phyloP scores from a whole-genome alignment of 1,140 invertebrate species.

The Laodelphax striatellus region DNA sequence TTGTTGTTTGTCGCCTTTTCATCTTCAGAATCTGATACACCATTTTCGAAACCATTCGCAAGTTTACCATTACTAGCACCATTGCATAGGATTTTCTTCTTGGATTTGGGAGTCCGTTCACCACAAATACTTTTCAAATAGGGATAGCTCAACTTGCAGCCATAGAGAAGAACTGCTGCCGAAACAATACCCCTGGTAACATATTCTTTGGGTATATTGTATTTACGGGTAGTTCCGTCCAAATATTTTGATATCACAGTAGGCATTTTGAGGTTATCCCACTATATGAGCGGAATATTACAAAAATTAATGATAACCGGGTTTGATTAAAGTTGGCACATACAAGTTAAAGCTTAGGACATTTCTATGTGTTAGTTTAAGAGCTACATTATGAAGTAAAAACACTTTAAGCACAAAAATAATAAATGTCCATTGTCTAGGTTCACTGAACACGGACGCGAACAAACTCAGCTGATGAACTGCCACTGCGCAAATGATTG shows the following conservation, averaged over 20 bases:
- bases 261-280: constrained; percentile 35
- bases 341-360: no score
- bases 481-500: no score
- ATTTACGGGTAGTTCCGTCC: constrained; percentile 40
- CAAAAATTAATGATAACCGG: no score
- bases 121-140: constrained; percentile 26
- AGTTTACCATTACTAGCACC: constrained; percentile 5
- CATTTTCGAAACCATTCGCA: background rate
- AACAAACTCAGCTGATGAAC: no score
- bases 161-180: constrained; percentile 34
- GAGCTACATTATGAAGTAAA: no score
- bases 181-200: constrained; percentile 44
- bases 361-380: no score
- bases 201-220: constrained; percentile 40
- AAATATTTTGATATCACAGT: constrained; percentile 55
- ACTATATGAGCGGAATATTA: no score
- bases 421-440: no score
- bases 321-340: no score
- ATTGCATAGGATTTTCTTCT: constrained; percentile 7
- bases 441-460: no score
- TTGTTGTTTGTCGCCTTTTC: constrained; percentile 21
- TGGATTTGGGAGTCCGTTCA: constrained; percentile 1
- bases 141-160: constrained; percentile 36
- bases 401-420: no score
- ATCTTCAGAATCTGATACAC: constrained; percentile 11